Evolutionary conservation across 2,797 vertebrate species (phyloP).

Genomic region (Megaceryle alcyon): DNA sequence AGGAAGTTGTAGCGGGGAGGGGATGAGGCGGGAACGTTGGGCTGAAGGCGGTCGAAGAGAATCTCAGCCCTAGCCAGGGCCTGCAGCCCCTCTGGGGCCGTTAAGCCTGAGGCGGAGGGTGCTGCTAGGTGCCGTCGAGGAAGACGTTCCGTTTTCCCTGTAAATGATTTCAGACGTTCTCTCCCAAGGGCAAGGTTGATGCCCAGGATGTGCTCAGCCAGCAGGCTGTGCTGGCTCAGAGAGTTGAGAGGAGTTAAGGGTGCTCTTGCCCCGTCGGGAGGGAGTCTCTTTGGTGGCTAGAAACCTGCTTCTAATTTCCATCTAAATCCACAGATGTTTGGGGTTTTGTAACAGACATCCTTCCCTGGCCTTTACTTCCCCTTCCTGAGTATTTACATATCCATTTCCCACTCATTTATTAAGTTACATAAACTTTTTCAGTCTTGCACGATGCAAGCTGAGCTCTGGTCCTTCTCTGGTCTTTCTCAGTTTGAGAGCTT

Average conservation of each 20-base stretch:
- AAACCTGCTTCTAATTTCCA: neutral
- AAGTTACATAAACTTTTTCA: neutral
- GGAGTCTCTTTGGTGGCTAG: neutral
- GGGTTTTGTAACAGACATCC: accelerated
- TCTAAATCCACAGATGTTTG: neutral
- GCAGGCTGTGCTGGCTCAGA: neutral
- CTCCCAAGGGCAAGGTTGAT: neutral
- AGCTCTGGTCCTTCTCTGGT: no score
- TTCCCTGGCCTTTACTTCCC: neutral
- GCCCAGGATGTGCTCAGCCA: neutral
- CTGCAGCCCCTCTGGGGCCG: no score
- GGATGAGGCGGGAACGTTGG: neutral
- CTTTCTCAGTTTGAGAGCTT: neutral
- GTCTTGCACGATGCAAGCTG: accelerated
- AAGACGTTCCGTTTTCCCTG: neutral
- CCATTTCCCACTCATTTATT: neutral
- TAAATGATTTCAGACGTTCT: neutral
- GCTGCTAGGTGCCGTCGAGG: neutral
- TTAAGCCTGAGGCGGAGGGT: neutral
- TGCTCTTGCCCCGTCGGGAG: neutral
- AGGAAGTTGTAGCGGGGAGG: neutral
- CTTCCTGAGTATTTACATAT: neutral
- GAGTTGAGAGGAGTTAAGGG: neutral
- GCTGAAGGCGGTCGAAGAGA: neutral
- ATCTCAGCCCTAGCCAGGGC: neutral